phyloP scores from a whole-genome alignment of 2,797 vertebrate species.

The Sebastes dallii region DNA sequence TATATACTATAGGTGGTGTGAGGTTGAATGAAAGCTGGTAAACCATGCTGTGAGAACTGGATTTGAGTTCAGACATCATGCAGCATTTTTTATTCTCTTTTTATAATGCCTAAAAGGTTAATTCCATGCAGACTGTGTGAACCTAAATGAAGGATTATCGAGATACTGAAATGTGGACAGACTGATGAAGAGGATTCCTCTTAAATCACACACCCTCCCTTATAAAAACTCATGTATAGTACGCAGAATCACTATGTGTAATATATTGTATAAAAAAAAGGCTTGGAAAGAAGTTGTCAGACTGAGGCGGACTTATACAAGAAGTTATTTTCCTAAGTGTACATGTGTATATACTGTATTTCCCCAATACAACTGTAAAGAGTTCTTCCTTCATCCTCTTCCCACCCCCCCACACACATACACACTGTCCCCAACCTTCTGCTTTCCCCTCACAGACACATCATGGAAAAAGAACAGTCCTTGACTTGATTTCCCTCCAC shows the following conservation, averaged over 20 bases:
- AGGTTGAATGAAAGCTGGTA: neutral
- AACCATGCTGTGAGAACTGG: neutral
- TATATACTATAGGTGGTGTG: no score
- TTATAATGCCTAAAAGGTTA: neutral
- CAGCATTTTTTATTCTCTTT: neutral
- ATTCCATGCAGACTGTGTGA: conserved; percentile 2
- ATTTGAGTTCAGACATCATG: neutral
- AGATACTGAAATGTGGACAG: neutral
- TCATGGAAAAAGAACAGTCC: conserved; percentile 4
- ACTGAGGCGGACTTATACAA: conserved; percentile 44
- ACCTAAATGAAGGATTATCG: neutral
- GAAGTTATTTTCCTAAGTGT: conserved; percentile 75
- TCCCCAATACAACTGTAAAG: conserved; percentile 26
- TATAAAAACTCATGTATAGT: conserved; percentile 43
- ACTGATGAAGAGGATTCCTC: conserved; percentile 17
- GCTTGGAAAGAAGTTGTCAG: conserved; percentile 34
- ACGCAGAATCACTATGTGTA: conserved; percentile 62
- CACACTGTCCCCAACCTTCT: neutral
- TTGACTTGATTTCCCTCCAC: neutral
- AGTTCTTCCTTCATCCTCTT: neutral
- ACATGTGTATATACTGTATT: conserved; percentile 62
- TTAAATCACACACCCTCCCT: conserved; percentile 14
- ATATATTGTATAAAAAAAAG: conserved; percentile 71
- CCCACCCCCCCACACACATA: neutral
- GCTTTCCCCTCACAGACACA: neutral